Evolutionary conservation across 2,113 vertebrate genomes (phyloP), one percentile per base, ranked within the genome.

Genomic region (Corythornis cristatus): DNA sequence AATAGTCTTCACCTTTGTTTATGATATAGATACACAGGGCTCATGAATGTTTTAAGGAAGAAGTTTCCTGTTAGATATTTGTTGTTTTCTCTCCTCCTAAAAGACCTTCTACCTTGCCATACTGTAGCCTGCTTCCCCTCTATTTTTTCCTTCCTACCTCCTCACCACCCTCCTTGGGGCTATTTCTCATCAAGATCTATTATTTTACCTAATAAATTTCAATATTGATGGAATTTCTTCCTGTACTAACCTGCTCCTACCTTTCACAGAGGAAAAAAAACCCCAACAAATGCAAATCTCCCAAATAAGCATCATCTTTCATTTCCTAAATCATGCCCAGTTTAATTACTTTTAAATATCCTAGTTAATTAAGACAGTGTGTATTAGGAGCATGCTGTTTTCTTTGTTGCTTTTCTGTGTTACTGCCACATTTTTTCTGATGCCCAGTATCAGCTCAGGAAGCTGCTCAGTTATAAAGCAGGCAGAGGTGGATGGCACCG

Each of bases 251-350:
- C 43, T 33, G 40, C 51, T 74, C 13, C n/a, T 26, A 33, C 35
- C 10, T 77, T 58, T 43, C 65, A 67, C 10, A 35, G 35, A 84
- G 62, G n/a, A 40, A 51, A 54, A 68, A 28, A 68, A 35, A 68
- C n/a, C 5, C 17, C 2, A 0, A 37, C 37, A 37, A 37, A 37
- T 37, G 10, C 33, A 50, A 0, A 5, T n/a, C 64, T 80, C 46
- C 68, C 76, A 81, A 77, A 51, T 19, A 71, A 71, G 57, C 57
- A 29, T 18, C 43, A 42, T 29, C 45, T 67, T 64, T 26, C 33
- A 19, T 45, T 90, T 86, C 60, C 53, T 45, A 70, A 62, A 35
- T 35, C 22, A 3, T 9, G 15, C 26, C 8, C 0, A 0, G 45
- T 79, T 79, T 35, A 74, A 75, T 77, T 45, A 48, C 37, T 72